Evolutionary conservation across 2,113 vertebrate genomes (phyloP), one percentile per base, ranked within the genome.

Genomic region (Pipa parva): DNA sequence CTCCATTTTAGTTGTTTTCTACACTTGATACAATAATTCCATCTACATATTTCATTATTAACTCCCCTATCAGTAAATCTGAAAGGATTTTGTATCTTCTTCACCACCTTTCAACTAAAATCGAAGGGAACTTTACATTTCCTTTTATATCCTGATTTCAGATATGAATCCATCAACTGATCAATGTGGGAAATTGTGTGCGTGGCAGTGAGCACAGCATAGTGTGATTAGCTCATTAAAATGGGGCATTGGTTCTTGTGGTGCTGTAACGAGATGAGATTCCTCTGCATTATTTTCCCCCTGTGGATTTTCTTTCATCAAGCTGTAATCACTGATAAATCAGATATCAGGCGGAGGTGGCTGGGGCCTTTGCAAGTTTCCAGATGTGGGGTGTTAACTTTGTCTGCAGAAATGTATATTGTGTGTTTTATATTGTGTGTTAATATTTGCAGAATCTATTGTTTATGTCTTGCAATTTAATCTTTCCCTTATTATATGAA

Each of bases 181-280:
- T 50, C 64, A 67, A 27, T 50, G 45, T 37, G 64, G 26, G 54
- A 28, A 59, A 59, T 59, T 67, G 29, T 17, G 6, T 37, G 55
- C 31, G 33, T 66, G 13, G 24, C 13, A n/a, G 24, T 17, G 48
- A 66, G 63, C 39, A 58, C 37, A 66, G 58, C 29, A 31, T 46
- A 22, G 24, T 55, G 55, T 46, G 21, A 45, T 9, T 24, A 59
- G 29, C 55, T 59, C 59, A 59, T 67, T 67, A 67, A 67, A 59
- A 57, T 29, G 18, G 4, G 54, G 5, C 29, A 57, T 57, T 57
- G 33, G 28, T 33, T 57, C 54, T 33, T 21, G 28, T 13, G 4
- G 26, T 17, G 51, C 15, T 65, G 10, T 56, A 65, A 59, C 37
- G 64, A 37, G 45, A n/a, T 27, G 28, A 50, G 36, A 48, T 21